Evolutionary conservation across 2,888 invertebrate genomes (phyloP), one percentile per base, ranked within the genome.

Genomic region (Callyntrura sp.): DNA sequence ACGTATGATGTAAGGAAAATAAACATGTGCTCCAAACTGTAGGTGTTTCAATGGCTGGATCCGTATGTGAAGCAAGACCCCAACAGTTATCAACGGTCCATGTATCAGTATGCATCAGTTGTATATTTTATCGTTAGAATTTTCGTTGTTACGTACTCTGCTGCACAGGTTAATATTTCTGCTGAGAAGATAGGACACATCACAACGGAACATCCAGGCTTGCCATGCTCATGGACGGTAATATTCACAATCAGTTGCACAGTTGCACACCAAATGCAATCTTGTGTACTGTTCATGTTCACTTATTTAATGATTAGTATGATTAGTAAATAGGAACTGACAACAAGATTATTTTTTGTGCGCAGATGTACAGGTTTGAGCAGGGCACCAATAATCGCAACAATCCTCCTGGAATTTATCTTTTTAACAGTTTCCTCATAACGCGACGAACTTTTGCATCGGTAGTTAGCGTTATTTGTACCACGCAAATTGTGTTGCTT

Each of bases 351-450:
- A 12, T 76, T 28, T 28, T n/a, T 62, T 73, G 35, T 73, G 1
- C 12, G 0, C 17, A 78, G 78, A 78, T 78, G 78, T 23, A 78
- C 17, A 51, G 78, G 12, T 78, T 78, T 78, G 78, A 78, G 20
- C 48, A 78, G 51, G 12, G 23, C 12, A 51, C 43, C 3, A 51
- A 20, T 4, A 48, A 25, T 43, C 20, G 45, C 1, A 73, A 45
- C n/a, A 48, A 78, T 23, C 78, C 51, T 12, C 78, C 78, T 78
- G 78, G 78, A 51, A 78, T 78, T 0, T 78, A 78, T 23, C 48
- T 78, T 14, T 78, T 78, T 14, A 25, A 25, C 8, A 78, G 51
- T 4, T 78, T 78, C n/a, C 55, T 78, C 1, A 51, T 78, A 11
- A 78, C 78, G 8, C 17, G 55, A 2, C 35, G 51, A 9, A 23